Base-by-base conservation (phyloP, 2,113 vertebrate genomes). In the Austrofundulus limnaeus region DNA sequence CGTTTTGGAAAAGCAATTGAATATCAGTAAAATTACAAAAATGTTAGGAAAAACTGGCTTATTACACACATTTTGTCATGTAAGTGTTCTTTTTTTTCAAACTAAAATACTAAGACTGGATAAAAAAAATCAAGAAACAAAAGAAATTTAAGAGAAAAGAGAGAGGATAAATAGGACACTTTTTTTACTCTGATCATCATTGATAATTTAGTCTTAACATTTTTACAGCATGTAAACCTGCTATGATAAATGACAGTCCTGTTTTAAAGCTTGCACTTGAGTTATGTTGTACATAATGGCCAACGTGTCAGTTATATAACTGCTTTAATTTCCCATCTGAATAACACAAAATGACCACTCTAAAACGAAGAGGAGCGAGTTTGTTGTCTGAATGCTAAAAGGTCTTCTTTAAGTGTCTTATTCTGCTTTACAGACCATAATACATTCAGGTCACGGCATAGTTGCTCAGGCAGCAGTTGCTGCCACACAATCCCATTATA, bases 401-500 rank as follows among this genome's bases (percentile, higher is more conserved):
- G 25, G 59, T 31, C 51, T 20, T 16, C 24, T 64, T 57, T 13
- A 66, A 75, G 54, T 59, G 25, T 34, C 21, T 41, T 47, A 54
- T 37, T 79, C 65, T 68, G 41, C 41, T 81, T 62, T 61, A 48
- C 23, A 11, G 43, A 57, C 70, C 28, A 67, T 72, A 73, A 86
- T 81, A 66, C 65, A 86, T 88, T 79, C 86, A 82, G 82, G 78
- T 88, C 82, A 75, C 66, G 64, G 46, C 61, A 42, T 61, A 59
- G 76, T 73, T 78, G 73, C 74, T 57, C 62, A 38, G 39, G 67
- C 55, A 56, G 50, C 43, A 55, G 75, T 72, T 80, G 77, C 69
- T 45, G 76, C 69, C 61, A 60, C 61, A 53, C 76, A 78, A 59
- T 85, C 78, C 82, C 73, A 89, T 88, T 88, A 86, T 83, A 80